Conservation (phyloP, 2,113 vertebrate genomes). For the Mystacornis crossleyi region DNA sequence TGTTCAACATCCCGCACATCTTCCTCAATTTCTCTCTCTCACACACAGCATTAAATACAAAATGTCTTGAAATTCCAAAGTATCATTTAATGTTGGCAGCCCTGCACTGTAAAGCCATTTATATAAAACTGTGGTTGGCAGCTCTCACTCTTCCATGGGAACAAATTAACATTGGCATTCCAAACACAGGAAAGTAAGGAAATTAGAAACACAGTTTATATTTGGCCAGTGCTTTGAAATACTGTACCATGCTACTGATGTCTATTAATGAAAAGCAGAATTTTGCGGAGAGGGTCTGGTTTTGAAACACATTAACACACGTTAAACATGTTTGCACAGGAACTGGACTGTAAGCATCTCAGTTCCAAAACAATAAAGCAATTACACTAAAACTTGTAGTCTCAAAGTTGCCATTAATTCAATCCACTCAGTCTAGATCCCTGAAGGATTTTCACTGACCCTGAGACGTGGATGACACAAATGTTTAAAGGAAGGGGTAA, state of each 20-base stretch:
- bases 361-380: conserved; percentile 83
- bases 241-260: conserved; percentile 85
- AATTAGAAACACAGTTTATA: conserved; percentile 84
- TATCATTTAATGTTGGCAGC: conserved; percentile 70
- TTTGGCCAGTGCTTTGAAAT: conserved; percentile 86
- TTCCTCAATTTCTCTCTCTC: not conserved
- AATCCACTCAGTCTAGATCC: conserved; percentile 65
- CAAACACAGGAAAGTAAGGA: conserved; percentile 84
- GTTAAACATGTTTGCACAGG: conserved; percentile 86
- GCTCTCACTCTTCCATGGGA: conserved; percentile 78
- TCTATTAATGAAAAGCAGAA: conserved; percentile 86
- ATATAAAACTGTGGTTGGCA: conserved; percentile 79
- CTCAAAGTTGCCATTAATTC: conserved; percentile 75
- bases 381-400: conserved; percentile 73
- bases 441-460: conserved; percentile 61
- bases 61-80: conserved; percentile 72
- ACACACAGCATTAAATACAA: conserved; percentile 67
- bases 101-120: conserved; percentile 71
- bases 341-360: conserved; percentile 78
- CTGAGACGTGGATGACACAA: not conserved
- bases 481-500: not conserved
- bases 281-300: conserved; percentile 79
- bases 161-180: conserved; percentile 87
- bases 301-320: conserved; percentile 85
- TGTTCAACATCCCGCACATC: not conserved